These are phyloP conservation scores for Gortyna flavago DNA, from an alignment of 2,888 invertebrate genomes.

Conservation along the genomic window DNA sequence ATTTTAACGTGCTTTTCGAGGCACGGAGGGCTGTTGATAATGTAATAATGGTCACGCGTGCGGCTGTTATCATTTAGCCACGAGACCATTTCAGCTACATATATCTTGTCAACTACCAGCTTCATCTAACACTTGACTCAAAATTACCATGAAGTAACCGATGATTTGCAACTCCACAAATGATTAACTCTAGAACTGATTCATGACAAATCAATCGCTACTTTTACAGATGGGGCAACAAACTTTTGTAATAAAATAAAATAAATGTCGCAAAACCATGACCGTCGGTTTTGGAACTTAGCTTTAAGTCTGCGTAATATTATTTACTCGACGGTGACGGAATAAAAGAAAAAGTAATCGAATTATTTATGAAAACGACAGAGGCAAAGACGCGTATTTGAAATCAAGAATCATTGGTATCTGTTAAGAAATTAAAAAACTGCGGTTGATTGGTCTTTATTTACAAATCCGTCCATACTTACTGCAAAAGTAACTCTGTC, in stretches of 20 bases:
- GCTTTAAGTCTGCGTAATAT: slow-evolving; percentile 44
- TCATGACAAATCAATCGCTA: slow-evolving; percentile 48
- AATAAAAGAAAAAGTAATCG: slow-evolving; percentile 14
- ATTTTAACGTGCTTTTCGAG: not conserved
- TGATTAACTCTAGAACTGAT: slow-evolving; percentile 33
- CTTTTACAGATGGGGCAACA: slow-evolving; percentile 26
- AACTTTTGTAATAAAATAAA: slow-evolving; percentile 33
- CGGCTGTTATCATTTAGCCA: too few species aligned
- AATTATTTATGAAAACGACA: slow-evolving; percentile 14
- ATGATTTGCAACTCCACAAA: slow-evolving; percentile 29
- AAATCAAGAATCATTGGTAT: not conserved
- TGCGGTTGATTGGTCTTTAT: not conserved
- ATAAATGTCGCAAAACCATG: slow-evolving; percentile 44
- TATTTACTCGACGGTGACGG: slow-evolving; percentile 51
- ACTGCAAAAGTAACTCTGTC: too few species aligned
- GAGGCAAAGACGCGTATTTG: not conserved
- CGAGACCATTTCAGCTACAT: not conserved
- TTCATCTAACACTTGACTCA: not conserved
- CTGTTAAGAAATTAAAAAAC: too few species aligned
- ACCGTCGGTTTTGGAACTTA: slow-evolving; percentile 13
- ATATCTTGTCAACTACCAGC: not conserved
- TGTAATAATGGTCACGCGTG: not conserved
- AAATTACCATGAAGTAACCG: not conserved
- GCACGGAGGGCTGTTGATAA: not conserved
- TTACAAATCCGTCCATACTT: not conserved